Base-by-base conservation (phyloP, 1,140 invertebrate species). In the Drosophila mayri region DNA sequence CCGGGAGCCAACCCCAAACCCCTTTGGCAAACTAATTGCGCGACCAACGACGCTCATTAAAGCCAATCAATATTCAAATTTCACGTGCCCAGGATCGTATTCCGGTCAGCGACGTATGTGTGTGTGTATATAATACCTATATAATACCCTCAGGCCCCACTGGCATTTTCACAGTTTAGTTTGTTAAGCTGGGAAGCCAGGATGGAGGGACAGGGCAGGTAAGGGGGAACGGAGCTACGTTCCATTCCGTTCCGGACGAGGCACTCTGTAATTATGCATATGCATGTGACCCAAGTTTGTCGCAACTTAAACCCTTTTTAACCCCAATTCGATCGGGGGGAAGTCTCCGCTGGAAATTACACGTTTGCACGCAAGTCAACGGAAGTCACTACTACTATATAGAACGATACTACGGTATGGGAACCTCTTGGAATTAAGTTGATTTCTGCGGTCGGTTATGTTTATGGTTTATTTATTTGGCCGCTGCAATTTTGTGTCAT, bases 21-120 rank as follows among this genome's bases (percentile, higher is more conserved):
- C 41, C 35, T 11, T 41, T 41, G 30, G 46, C 41, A 30, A 62
- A 74, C 80, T 86, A 86, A 88, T 86, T 86, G 84, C 60, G 79
- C 76, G 79, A 72, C 66, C 84, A 70, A 74, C 74, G 74, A 77
- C 73, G 76, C 85, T 88, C 85, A 88, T 88, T 88, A 88, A 80
- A 88, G 61, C 76, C 84, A 88, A 88, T 88, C 84, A 88, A 88
- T 88, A 88, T 87, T 87, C 84, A 87, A 87, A 87, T 87, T 84
- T 88, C 52, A 76, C 43, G 30, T 71, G 75, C 59, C 30, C 44
- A 28, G 63, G 35, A 52, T 66, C 43, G 62, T 54, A 70, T 70
- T 70, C 66, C 66, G 66, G 66, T 44, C 38, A 70, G 46, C 35
- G 20, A 8, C 8, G 22, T 49, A 32, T 52, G 11, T 18, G 28